Conservation (phyloP, 2,888 invertebrate genomes). For the Oconnorella tubifera region DNA sequence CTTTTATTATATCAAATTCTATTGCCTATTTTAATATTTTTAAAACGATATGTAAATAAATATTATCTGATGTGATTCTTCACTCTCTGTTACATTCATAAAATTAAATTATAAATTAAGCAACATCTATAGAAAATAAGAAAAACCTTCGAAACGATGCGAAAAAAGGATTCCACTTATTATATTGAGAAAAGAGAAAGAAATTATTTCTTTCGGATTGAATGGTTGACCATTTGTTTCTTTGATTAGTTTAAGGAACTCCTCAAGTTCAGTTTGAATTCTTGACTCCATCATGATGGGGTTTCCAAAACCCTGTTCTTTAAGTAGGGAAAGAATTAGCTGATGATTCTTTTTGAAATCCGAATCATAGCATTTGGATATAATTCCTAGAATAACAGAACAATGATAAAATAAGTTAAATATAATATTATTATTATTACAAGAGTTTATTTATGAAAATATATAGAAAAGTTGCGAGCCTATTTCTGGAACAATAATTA, state of each 20-base stretch:
- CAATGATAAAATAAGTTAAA: too few relatives aligned
- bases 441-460: too few relatives aligned
- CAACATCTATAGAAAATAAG: too few relatives aligned
- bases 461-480: too few relatives aligned
- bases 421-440: too few relatives aligned
- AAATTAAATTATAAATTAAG: too few relatives aligned
- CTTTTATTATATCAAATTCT: too few relatives aligned
- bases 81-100: too few relatives aligned
- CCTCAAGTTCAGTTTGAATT: constrained; percentile 13
- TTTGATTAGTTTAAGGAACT: not conserved
- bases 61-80: too few relatives aligned
- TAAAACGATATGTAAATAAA: too few relatives aligned
- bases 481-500: too few relatives aligned
- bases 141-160: not conserved
- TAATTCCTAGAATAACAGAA: constrained; percentile 4
- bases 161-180: constrained; percentile 7
- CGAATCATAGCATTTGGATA: not conserved
- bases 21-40: too few relatives aligned
- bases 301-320: constrained; percentile 11
- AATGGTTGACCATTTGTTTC: constrained; percentile 10
- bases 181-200: not conserved
- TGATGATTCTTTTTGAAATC: constrained; percentile 8
- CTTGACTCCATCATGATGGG: constrained; percentile 6
- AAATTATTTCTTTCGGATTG: constrained; percentile 5
- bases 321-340: constrained; percentile 6